Conservation (phyloP, 1,140 invertebrate species). For the Camponotus vicinus region DNA sequence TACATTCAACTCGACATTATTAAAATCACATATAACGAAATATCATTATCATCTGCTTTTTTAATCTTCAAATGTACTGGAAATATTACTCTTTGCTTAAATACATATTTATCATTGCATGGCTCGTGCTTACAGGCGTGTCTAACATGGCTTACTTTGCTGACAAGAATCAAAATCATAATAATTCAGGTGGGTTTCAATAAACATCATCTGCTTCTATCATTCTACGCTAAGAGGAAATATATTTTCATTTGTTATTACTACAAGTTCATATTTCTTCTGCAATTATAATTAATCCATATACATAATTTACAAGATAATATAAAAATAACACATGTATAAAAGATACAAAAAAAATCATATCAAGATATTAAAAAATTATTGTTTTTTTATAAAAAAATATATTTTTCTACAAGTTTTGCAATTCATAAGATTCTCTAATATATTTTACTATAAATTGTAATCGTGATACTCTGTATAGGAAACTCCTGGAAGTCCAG, state of each 20-base stretch:
- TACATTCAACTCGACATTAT: constrained; percentile 18
- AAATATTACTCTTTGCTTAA: constrained; percentile 80
- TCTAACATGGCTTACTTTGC: constrained; percentile 87
- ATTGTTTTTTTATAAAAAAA: neutral
- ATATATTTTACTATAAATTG: neutral
- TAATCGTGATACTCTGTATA: constrained; percentile 58
- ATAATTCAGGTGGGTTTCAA: constrained; percentile 85
- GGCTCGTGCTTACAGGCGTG: constrained; percentile 85
- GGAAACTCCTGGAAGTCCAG: constrained; percentile 84
- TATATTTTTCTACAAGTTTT: neutral
- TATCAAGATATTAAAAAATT: neutral
- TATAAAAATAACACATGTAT: neutral
- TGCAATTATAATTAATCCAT: constrained; percentile 15
- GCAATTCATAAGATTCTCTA: neutral
- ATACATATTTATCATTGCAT: constrained; percentile 86
- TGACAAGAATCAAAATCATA: constrained; percentile 87
- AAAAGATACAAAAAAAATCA: neutral
- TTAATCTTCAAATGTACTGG: constrained; percentile 41
- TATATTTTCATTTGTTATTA: neutral
- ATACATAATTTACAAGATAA: neutral
- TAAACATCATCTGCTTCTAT: constrained; percentile 7
- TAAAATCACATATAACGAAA: neutral
- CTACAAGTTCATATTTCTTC: neutral
- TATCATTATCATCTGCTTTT: constrained; percentile 64
- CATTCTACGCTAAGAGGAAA: neutral